Conservation (phyloP, 1,140 invertebrate genomes). For the Eupristina koningsbergeri region DNA sequence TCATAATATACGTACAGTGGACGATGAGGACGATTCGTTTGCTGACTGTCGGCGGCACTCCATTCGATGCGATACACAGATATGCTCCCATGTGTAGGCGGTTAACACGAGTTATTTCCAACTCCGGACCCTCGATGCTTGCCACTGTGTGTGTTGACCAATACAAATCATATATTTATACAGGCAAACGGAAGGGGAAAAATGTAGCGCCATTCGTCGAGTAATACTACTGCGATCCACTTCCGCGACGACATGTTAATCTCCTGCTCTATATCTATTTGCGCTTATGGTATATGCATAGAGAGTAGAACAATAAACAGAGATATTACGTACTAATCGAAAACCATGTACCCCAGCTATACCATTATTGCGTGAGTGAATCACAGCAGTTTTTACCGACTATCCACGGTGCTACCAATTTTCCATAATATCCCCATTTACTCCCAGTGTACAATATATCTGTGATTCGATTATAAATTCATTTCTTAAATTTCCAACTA, state of each 20-base stretch:
- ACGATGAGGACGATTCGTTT: constrained; percentile 84
- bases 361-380: not conserved
- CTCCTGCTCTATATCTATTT: not conserved
- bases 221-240: not conserved
- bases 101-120: constrained; percentile 75
- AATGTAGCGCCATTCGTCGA: not conserved
- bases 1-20: constrained; percentile 78
- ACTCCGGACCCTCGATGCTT: constrained; percentile 71
- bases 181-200: not conserved
- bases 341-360: not conserved
- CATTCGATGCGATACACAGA: constrained; percentile 82
- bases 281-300: not conserved
- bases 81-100: constrained; percentile 80
- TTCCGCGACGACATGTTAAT: constrained; percentile 13
- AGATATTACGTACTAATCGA: constrained; percentile 14
- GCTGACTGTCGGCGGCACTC: constrained; percentile 85
- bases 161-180: constrained; percentile 25
- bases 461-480: too few relatives aligned
- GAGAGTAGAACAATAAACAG: not conserved
- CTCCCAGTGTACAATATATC: too few relatives aligned
- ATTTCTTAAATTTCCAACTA: too few relatives aligned
- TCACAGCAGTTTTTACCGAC: not conserved
- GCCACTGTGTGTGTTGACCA: constrained; percentile 57
- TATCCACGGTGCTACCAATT: too few relatives aligned
- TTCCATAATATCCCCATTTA: too few relatives aligned